phyloP scores from a whole-genome alignment of 2,888 invertebrate genomes.

The Neoascia interrupta region DNA sequence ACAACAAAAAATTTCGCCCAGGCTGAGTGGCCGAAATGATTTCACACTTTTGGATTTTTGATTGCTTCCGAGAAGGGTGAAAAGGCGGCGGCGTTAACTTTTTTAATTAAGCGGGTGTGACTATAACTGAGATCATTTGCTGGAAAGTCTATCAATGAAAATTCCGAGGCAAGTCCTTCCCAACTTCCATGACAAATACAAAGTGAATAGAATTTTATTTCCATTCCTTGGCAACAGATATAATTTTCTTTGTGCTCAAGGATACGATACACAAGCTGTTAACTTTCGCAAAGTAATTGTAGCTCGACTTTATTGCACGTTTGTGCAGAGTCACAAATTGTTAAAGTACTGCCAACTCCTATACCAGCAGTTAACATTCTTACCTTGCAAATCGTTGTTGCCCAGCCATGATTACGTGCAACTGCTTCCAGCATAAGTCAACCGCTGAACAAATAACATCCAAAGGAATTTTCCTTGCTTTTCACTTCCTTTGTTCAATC shows the following conservation, averaged over 20 bases:
- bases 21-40: too few species aligned
- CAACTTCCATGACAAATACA: too few species aligned
- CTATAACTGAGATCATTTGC: too few species aligned
- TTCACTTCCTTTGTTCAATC: too few species aligned
- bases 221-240: background rate
- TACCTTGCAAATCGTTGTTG: conserved; percentile 7
- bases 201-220: too few species aligned
- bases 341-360: too few species aligned
- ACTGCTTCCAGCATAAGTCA: conserved; percentile 37
- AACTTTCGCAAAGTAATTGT: conserved; percentile 27
- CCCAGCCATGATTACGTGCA: conserved; percentile 11
- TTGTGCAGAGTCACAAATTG: conserved; percentile 56
- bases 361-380: conserved; percentile 36
- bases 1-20: too few species aligned
- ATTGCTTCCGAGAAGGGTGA: too few species aligned
- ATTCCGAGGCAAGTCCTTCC: background rate
- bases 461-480: conserved; percentile 6
- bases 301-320: conserved; percentile 43
- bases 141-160: background rate
- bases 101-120: too few species aligned
- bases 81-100: too few species aligned
- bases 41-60: too few species aligned
- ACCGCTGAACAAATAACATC: conserved; percentile 10
- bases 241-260: too few species aligned
- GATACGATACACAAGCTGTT: conserved; percentile 32